These are phyloP conservation scores for Mamestra configurata DNA, from an alignment of 1,140 invertebrate genomes.

Conservation along the genomic window DNA sequence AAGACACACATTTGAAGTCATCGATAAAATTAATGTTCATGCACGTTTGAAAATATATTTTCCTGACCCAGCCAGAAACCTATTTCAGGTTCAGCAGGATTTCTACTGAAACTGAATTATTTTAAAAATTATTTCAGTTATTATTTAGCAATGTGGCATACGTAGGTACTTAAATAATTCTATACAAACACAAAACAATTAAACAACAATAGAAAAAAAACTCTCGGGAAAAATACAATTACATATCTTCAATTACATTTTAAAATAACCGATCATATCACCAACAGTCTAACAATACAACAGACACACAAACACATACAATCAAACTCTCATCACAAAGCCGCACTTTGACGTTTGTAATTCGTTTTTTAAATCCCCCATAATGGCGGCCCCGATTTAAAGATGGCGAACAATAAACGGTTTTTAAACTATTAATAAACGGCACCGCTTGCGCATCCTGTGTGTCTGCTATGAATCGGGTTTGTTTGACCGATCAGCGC, in stretches of 20 bases:
- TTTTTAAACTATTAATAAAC: conserved; percentile 39
- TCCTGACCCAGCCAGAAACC: too few relatives aligned
- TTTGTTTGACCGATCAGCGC: neutral
- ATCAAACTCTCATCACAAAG: conserved; percentile 42
- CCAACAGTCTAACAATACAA: conserved; percentile 11
- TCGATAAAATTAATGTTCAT: too few relatives aligned
- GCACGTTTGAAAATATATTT: too few relatives aligned
- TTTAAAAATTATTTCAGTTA: too few relatives aligned
- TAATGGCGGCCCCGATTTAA: conserved; percentile 54
- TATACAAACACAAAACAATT: neutral
- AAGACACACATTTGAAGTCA: too few relatives aligned
- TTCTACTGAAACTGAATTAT: too few relatives aligned
- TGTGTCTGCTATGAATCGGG: neutral
- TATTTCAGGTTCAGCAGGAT: too few relatives aligned
- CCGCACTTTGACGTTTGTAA: conserved; percentile 58
- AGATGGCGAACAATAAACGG: conserved; percentile 62
- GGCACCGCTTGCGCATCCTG: conserved; percentile 27
- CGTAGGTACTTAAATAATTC: neutral
- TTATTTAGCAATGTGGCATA: too few relatives aligned
- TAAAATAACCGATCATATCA: conserved; percentile 20
- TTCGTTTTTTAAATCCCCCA: conserved; percentile 52
- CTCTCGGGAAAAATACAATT: neutral
- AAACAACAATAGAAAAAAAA: neutral
- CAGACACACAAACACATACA: conserved; percentile 10
- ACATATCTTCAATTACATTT: conserved; percentile 30